Evolutionary conservation across 2,888 invertebrate species (phyloP).

Genomic region (Scrobipalpa atriplicella): DNA sequence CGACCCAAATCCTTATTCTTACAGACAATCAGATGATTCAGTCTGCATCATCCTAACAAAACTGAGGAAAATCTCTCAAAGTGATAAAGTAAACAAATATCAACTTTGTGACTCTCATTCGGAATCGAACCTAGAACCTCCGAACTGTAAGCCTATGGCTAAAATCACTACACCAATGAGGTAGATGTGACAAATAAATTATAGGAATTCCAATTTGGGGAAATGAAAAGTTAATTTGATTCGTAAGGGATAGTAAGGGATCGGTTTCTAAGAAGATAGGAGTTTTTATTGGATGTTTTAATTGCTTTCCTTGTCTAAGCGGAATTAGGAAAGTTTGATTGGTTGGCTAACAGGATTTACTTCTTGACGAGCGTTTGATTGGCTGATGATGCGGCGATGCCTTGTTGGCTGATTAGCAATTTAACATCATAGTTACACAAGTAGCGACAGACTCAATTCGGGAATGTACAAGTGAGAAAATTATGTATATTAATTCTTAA

Average conservation of each 20-base stretch:
- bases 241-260: slow-evolving; percentile 27
- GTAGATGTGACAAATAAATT: slow-evolving; percentile 30
- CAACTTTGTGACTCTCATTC: no score
- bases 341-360: not conserved
- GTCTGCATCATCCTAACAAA: no score
- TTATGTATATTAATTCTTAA: no score
- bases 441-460: no score
- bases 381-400: not conserved
- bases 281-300: slow-evolving; percentile 19
- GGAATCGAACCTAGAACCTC: no score
- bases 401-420: not conserved
- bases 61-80: no score
- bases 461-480: no score
- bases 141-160: no score
- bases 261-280: slow-evolving; percentile 6
- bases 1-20: no score
- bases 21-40: no score
- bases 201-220: slow-evolving; percentile 44
- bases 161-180: no score
- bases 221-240: slow-evolving; percentile 46
- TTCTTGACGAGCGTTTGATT: slow-evolving; percentile 7
- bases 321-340: slow-evolving; percentile 16
- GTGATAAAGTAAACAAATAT: no score
- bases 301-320: slow-evolving; percentile 21
- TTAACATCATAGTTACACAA: not conserved